Base-by-base conservation (phyloP, 2,888 invertebrate species). In the Drosophila kuntzei region DNA sequence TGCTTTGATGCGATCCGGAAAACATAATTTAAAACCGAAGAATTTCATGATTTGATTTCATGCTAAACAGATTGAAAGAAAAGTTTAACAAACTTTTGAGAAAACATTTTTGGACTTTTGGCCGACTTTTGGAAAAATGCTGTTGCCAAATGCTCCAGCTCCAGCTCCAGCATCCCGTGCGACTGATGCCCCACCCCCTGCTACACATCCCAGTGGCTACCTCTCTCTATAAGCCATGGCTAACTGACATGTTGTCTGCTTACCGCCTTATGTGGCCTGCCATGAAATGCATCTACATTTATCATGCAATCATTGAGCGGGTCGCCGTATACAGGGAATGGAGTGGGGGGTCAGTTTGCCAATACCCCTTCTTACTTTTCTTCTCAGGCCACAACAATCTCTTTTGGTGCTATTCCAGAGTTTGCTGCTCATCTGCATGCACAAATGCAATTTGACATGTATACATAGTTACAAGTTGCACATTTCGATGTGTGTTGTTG, bases 391-490 rank as follows among this genome's bases (percentile, higher is more conserved):
- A 12, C 7, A 14, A 22, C n/a, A 43, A 43, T 39, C 18, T 39
- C 39, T 14, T 44, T 44, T 49, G 34, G 22, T 50, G 11, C 36
- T 36, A 16, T 16, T 37, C 14, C 43, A n/a, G 34, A 44, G 34
- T 44, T 44, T 54, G 68, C 27, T 57, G 62, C 63, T 75, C 80
- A 69, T 77, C 71, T 71, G 76, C 76, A 81, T 76, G 61, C 80
- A 67, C 78, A 78, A 80, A 83, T 81, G 79, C 79, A 81, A 84
- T 82, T 82, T 79, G 65, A 67, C 75, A 74, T 79, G 67, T 62
- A 68, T 49, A 76, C 61, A 76, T 59, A 53, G 53, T 55, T 57
- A 60, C 81, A 71, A 61, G 54, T 61, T 65, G 39, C 49, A 59
- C 49, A 57, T 47, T 46, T 18, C 27, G 53, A 54, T 46, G 47